phyloP scores from a whole-genome alignment of 2,797 vertebrate genomes.

The Lacerta agilis region DNA sequence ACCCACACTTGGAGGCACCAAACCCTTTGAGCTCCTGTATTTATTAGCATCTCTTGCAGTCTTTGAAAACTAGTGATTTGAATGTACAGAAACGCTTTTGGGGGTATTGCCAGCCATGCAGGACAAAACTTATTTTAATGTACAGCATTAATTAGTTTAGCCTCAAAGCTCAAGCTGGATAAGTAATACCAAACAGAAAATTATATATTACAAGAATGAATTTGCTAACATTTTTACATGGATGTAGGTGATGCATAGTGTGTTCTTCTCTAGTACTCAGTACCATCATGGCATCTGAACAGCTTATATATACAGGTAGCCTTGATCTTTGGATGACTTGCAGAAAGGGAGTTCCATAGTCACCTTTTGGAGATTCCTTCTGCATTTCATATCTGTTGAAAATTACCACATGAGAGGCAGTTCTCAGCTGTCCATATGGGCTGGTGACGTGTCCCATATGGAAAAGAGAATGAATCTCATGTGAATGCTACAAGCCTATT shows the following conservation, averaged over 20 bases:
- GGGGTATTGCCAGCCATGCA: background rate
- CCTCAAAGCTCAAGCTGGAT: no score
- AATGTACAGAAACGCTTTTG: background rate
- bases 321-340: background rate
- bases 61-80: background rate
- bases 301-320: background rate
- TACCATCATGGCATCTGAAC: background rate
- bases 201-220: no score
- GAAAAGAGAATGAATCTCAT: background rate
- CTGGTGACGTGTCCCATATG: background rate
- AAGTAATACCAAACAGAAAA: no score
- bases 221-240: background rate
- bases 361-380: background rate
- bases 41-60: background rate
- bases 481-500: background rate
- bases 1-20: background rate
- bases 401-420: background rate
- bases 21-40: background rate
- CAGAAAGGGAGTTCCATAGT: background rate
- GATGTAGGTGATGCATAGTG: background rate
- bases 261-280: background rate
- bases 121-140: background rate
- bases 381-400: background rate
- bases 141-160: background rate
- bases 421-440: background rate